These are phyloP conservation scores for Umimayanthus chanpuru DNA, from an alignment of 92 coral and sea anemone genomes.

Conservation along the genomic window DNA sequence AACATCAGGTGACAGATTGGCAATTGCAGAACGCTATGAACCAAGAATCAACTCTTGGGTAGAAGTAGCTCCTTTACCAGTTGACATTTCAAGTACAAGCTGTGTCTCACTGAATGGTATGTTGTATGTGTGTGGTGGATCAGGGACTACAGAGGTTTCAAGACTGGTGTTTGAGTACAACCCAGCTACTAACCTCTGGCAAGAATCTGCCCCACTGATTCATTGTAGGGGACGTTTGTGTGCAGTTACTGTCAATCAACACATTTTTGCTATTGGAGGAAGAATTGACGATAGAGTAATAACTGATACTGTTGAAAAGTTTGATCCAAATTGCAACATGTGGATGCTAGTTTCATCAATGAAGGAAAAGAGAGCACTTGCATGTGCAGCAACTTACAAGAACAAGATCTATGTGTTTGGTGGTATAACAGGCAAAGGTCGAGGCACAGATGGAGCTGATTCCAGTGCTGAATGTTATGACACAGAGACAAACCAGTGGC, in stretches of 20 bases:
- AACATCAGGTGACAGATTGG: not conserved
- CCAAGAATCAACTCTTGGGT: not conserved
- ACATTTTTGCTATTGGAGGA: slow-evolving; percentile 3
- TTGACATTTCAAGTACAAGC: not conserved
- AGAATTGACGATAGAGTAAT: not conserved
- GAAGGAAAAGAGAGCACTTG: not conserved
- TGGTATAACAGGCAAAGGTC: not conserved
- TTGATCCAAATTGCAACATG: not conserved
- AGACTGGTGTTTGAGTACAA: not conserved
- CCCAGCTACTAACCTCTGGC: not conserved
- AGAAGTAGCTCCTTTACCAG: not conserved
- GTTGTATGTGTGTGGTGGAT: not conserved
- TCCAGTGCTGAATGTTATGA: not conserved
- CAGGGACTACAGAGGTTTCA: not conserved
- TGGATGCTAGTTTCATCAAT: slow-evolving; percentile 10
- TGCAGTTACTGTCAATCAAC: not conserved
- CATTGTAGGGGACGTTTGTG: not conserved
- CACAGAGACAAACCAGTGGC: not conserved
- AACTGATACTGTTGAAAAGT: not conserved
- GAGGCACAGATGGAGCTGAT: not conserved
- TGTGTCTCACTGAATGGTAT: not conserved
- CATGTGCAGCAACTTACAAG: not conserved
- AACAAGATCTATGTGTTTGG: not conserved
- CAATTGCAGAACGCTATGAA: not conserved
- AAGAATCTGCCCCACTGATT: not conserved